These are phyloP conservation scores for Dolichoris vasculosae DNA, from an alignment of 1,140 invertebrate species.

Conservation along the genomic window DNA sequence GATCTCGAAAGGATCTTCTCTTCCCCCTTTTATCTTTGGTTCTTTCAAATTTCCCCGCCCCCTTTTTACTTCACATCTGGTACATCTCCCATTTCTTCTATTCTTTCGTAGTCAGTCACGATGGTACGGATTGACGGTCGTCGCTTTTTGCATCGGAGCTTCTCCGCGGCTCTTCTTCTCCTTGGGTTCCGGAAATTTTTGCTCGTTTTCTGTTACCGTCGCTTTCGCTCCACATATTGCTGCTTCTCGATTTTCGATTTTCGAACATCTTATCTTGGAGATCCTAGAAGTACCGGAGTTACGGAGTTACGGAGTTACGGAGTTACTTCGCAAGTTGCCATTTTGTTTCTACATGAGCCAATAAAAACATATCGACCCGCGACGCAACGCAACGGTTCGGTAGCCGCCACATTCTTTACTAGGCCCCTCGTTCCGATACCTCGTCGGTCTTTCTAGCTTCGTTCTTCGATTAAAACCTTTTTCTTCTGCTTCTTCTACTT, in stretches of 20 bases:
- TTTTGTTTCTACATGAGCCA: constrained; percentile 12
- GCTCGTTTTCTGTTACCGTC: not conserved
- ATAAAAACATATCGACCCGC: not conserved
- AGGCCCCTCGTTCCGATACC: not conserved
- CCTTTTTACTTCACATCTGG: constrained; percentile 16
- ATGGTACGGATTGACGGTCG: constrained; percentile 2
- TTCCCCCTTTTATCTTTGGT: constrained; percentile 8
- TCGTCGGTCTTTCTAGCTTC: not conserved
- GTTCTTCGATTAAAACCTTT: not conserved
- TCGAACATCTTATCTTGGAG: constrained; percentile 12
- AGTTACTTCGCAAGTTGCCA: not conserved
- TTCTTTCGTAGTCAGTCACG: constrained; percentile 8
- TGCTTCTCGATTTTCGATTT: constrained; percentile 18
- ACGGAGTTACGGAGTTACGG: too few relatives aligned
- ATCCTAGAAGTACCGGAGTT: not conserved
- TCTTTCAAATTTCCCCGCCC: constrained; percentile 14
- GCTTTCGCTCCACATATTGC: not conserved
- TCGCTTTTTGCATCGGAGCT: constrained; percentile 5
- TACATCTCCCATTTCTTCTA: constrained; percentile 18
- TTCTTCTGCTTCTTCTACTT: not conserved
- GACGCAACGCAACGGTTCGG: not conserved
- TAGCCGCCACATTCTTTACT: constrained; percentile 9
- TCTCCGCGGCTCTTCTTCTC: constrained; percentile 1
- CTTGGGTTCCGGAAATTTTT: not conserved
- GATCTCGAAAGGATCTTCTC: not conserved